phyloP scores from a whole-genome alignment of 1,140 invertebrate genomes.

The Drosophila novamexicana region DNA sequence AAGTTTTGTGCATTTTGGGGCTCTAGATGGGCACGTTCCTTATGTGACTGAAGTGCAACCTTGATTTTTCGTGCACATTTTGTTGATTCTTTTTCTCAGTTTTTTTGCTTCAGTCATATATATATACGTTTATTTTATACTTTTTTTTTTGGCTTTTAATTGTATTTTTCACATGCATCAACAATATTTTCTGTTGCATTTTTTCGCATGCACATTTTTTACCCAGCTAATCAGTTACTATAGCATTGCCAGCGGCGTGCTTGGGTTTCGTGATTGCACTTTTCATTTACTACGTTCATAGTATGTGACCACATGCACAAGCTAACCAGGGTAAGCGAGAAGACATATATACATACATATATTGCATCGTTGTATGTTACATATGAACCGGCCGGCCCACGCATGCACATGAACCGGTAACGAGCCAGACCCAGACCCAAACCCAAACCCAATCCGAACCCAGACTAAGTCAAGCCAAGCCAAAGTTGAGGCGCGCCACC shows the following conservation, averaged over 20 bases:
- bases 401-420: constrained; percentile 58
- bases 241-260: constrained; percentile 60
- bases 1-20: constrained; percentile 36
- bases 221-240: constrained; percentile 73
- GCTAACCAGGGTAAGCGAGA: constrained; percentile 14
- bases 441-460: constrained; percentile 5
- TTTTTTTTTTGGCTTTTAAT: constrained; percentile 31
- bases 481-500: constrained; percentile 37
- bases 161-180: constrained; percentile 71
- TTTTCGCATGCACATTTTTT: constrained; percentile 56
- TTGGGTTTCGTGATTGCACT: constrained; percentile 72
- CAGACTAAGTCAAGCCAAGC: constrained; percentile 18
- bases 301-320: constrained; percentile 38
- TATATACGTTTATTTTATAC: constrained; percentile 20
- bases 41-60: constrained; percentile 62
- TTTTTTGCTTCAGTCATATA: constrained; percentile 29
- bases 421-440: constrained; percentile 7
- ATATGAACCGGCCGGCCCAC: constrained; percentile 68
- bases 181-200: constrained; percentile 53
- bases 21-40: constrained; percentile 62
- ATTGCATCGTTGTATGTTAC: constrained; percentile 12
- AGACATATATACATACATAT: constrained; percentile 19
- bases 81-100: constrained; percentile 17
- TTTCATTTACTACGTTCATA: constrained; percentile 70
- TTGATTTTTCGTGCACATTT: constrained; percentile 72